These are phyloP conservation scores for Xiphias gladius DNA, from an alignment of 2,113 vertebrate genomes.

Conservation along the genomic window DNA sequence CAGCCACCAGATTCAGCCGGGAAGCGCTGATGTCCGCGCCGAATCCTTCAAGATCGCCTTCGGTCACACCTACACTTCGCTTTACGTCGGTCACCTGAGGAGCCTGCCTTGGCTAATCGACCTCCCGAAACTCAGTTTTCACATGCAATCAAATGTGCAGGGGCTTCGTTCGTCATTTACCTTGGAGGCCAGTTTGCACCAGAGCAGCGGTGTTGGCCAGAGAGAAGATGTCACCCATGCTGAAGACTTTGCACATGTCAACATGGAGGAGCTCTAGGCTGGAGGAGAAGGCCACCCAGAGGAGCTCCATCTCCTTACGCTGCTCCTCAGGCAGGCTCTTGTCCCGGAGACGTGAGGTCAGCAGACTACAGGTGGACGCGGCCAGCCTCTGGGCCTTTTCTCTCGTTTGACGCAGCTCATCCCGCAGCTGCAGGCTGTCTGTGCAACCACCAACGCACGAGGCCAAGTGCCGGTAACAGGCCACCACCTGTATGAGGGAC, in stretches of 20 bases:
- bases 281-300: conserved; percentile 88
- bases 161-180: conserved; percentile 55
- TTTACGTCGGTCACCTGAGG: too few relatives aligned
- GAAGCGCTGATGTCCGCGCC: too few relatives aligned
- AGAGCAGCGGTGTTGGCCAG: conserved; percentile 66
- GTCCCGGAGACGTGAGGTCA: conserved; percentile 83
- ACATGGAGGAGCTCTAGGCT: conserved; percentile 85
- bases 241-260: conserved; percentile 88
- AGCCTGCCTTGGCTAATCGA: too few relatives aligned
- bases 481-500: conserved; percentile 81
- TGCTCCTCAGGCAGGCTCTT: conserved; percentile 79
- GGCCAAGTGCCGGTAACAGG: conserved; percentile 86
- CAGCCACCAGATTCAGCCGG: too few relatives aligned
- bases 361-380: conserved; percentile 66
- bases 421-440: conserved; percentile 81
- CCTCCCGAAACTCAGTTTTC: not conserved
- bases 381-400: conserved; percentile 83
- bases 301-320: conserved; percentile 83
- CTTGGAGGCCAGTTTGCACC: conserved; percentile 86
- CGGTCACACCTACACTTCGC: too few relatives aligned
- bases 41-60: too few relatives aligned
- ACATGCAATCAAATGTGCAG: not conserved
- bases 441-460: conserved; percentile 84
- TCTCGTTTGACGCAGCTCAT: conserved; percentile 82
- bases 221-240: conserved; percentile 77